A percentile compares a stretch with the other conserved stretches of the same genome.
Conservation (phyloP, 2,888 invertebrate genomes). For the Himalopsyche japonica region DNA sequence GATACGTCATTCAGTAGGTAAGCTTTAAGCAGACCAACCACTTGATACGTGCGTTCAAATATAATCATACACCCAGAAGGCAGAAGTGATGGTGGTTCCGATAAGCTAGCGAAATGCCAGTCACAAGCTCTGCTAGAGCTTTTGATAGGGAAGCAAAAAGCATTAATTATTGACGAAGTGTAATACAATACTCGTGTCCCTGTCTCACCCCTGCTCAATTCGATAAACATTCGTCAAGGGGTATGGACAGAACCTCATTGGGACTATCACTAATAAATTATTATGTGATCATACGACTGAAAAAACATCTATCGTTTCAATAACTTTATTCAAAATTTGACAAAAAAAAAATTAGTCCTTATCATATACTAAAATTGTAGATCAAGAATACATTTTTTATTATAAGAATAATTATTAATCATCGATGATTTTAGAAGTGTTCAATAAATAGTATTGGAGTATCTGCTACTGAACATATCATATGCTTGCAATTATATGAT, state of each 20-base stretch:
- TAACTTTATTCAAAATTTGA: no score
- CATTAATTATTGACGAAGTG: conserved; percentile 25
- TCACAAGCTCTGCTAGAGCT: background rate
- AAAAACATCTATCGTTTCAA: no score
- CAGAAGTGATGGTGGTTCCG: background rate
- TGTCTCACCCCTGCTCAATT: background rate
- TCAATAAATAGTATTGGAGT: no score
- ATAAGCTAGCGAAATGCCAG: background rate
- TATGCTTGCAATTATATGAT: no score
- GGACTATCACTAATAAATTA: background rate
- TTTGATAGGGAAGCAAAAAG: background rate
- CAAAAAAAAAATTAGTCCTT: no score
- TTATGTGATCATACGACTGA: no score
- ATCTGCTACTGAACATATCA: no score
- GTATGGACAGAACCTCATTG: background rate
- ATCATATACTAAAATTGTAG: no score
- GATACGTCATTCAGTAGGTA: no score
- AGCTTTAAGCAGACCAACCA: background rate
- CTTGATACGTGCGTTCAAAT: background rate
- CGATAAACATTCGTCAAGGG: background rate
- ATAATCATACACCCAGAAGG: background rate
- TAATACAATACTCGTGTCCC: conserved; percentile 40
- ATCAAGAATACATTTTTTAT: no score
- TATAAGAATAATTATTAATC: no score
- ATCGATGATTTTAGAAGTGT: no score